A percentile compares a stretch with the other conserved stretches of the same genome.
Evolutionary conservation across 1,140 invertebrate species (phyloP).

Genomic region (Cherax quadricarinatus): DNA sequence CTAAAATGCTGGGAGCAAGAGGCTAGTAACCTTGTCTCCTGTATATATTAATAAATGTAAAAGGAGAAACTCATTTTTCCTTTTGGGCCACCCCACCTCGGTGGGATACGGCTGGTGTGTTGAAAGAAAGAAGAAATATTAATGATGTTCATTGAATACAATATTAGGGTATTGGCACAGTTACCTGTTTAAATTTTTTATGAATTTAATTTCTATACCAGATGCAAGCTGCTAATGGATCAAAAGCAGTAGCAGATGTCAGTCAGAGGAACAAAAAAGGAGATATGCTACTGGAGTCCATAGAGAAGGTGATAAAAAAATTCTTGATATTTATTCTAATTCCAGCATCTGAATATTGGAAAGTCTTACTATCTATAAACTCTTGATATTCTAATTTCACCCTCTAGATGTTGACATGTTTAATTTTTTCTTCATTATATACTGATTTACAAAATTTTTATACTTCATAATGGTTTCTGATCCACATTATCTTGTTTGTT

Average conservation of each 20-base stretch:
- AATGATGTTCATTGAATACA: too few species aligned
- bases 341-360: background rate
- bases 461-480: background rate
- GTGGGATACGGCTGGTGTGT: too few species aligned
- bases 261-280: slow-evolving; percentile 40
- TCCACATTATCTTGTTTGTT: too few species aligned
- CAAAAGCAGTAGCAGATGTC: background rate
- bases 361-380: background rate
- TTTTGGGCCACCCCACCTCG: too few species aligned
- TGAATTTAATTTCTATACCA: slow-evolving; percentile 12
- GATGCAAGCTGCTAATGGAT: slow-evolving; percentile 9
- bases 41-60: too few species aligned
- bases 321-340: too few species aligned
- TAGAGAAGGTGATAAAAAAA: slow-evolving; percentile 20
- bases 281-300: slow-evolving; percentile 42
- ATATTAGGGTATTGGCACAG: too few species aligned
- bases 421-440: too few species aligned
- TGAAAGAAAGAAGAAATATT: too few species aligned
- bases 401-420: background rate
- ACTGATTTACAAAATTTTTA: background rate
- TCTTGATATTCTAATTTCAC: background rate
- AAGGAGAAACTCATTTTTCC: too few species aligned
- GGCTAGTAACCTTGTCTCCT: too few species aligned
- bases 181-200: background rate
- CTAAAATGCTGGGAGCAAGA: too few species aligned